Evolutionary conservation across 2,113 vertebrate genomes (phyloP).

Genomic region (Tor tambroides): DNA sequence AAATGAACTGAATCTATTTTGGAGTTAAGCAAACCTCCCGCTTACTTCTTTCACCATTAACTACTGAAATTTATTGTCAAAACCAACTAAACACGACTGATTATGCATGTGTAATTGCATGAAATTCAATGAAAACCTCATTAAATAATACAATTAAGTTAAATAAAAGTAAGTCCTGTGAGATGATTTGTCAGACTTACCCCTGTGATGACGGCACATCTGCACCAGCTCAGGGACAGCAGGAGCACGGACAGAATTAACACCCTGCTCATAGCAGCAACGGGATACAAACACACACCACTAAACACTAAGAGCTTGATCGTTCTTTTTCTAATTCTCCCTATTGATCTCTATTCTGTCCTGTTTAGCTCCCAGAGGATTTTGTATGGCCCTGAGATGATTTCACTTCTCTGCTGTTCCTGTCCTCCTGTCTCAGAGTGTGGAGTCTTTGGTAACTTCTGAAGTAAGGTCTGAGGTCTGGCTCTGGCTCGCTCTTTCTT

Average conservation of each 20-base stretch:
- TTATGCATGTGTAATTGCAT: background rate
- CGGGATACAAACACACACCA: slow-evolving; percentile 41
- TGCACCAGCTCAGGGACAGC: slow-evolving; percentile 70
- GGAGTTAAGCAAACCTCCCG: background rate
- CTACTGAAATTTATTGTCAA: background rate
- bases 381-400: slow-evolving; percentile 17
- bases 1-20: background rate
- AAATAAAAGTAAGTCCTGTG: background rate
- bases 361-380: background rate
- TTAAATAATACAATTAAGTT: background rate
- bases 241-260: slow-evolving; percentile 74
- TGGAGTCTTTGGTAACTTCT: slow-evolving; percentile 42
- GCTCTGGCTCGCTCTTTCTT: slow-evolving; percentile 70
- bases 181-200: slow-evolving; percentile 68
- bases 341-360: background rate
- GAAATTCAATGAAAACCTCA: background rate
- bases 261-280: slow-evolving; percentile 72
- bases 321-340: slow-evolving; percentile 1
- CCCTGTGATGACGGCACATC: slow-evolving; percentile 80
- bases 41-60: background rate
- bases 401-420: slow-evolving; percentile 39
- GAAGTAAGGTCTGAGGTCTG: slow-evolving; percentile 27
- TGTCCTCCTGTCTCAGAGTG: slow-evolving; percentile 35
- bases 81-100: background rate
- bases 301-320: background rate